Evolutionary conservation across 1,140 invertebrate genomes (phyloP).

Genomic region (Drosophila repleta): DNA sequence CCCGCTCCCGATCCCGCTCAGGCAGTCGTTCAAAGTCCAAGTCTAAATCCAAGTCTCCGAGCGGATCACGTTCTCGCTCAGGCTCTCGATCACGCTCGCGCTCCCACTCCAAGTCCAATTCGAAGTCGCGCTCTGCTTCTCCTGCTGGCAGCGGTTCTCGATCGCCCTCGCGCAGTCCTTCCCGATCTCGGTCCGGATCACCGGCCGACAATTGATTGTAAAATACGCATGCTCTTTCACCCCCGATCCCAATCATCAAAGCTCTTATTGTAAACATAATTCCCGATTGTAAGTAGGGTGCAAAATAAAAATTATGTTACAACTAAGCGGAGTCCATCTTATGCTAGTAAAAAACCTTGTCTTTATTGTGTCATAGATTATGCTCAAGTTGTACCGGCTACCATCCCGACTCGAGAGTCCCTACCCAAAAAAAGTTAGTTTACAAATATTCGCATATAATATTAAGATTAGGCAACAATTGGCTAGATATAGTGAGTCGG

Average conservation of each 20-base stretch:
- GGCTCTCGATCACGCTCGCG: constrained; percentile 69
- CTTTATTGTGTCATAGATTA: constrained; percentile 11
- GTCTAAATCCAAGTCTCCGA: no score
- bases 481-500: constrained; percentile 7
- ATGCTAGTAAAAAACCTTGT: neutral
- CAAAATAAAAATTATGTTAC: constrained; percentile 22
- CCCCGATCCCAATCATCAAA: neutral
- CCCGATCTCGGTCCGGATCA: constrained; percentile 43
- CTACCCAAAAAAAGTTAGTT: neutral
- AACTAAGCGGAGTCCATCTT: neutral
- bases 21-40: constrained; percentile 61
- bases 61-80: constrained; percentile 76
- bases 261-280: neutral
- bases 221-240: neutral
- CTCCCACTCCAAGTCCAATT: constrained; percentile 61
- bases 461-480: constrained; percentile 45
- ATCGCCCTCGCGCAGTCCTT: constrained; percentile 16
- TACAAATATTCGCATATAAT: constrained; percentile 1
- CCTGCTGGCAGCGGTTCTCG: constrained; percentile 51
- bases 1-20: constrained; percentile 56
- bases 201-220: constrained; percentile 32
- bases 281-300: neutral
- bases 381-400: neutral
- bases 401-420: neutral
- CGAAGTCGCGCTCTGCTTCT: constrained; percentile 74